These are phyloP conservation scores for Brachymystax lenok DNA, from an alignment of 2,797 vertebrate genomes.

Conservation along the genomic window DNA sequence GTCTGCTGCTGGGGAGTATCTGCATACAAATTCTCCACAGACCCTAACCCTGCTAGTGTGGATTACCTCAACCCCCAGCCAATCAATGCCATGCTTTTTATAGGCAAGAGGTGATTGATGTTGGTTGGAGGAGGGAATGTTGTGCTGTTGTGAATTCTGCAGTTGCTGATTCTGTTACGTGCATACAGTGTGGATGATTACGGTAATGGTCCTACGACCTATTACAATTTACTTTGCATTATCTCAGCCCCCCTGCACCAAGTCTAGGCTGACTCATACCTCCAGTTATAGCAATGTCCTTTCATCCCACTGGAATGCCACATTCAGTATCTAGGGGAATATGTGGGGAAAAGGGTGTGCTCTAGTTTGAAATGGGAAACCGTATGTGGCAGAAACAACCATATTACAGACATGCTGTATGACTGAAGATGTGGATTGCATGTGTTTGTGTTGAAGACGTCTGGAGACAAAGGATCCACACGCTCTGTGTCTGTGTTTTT, in stretches of 20 bases:
- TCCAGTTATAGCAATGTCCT: background rate
- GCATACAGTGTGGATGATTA: background rate
- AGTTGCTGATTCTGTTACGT: background rate
- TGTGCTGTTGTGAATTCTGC: too few species aligned
- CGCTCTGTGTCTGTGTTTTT: too few species aligned
- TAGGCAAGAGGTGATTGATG: background rate
- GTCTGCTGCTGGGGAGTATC: background rate
- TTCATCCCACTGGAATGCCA: background rate
- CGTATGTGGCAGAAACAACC: constrained; percentile 6
- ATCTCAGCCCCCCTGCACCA: background rate
- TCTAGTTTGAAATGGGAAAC: background rate
- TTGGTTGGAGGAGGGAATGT: too few species aligned
- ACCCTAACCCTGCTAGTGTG: background rate
- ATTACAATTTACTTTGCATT: background rate
- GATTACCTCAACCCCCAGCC: background rate
- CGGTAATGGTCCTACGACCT: background rate
- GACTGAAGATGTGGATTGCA: constrained; percentile 1
- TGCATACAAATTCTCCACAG: background rate
- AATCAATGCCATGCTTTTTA: background rate
- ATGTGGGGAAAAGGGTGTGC: background rate
- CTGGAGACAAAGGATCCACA: background rate
- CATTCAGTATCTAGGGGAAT: background rate
- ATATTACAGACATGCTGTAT: constrained; percentile 10
- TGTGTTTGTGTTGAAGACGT: background rate
- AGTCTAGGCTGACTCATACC: background rate